phyloP scores from a whole-genome alignment of 1,140 invertebrate genomes.

The Pogonus chalceus region DNA sequence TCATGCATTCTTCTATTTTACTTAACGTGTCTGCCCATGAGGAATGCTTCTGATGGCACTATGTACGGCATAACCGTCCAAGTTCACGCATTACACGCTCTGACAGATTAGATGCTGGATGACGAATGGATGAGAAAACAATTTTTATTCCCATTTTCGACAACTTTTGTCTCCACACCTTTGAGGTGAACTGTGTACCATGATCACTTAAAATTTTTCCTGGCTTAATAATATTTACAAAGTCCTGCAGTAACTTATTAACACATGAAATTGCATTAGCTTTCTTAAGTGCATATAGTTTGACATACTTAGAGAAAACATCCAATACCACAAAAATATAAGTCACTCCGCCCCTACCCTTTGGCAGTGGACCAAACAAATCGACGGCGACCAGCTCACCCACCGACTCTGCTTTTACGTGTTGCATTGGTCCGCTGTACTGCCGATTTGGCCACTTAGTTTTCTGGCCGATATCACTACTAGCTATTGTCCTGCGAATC shows the following conservation, averaged over 20 bases:
- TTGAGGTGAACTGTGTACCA: constrained; percentile 19
- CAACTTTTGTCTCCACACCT: constrained; percentile 18
- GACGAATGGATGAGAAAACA: constrained; percentile 22
- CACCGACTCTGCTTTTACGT: constrained; percentile 15
- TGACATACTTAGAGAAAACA: constrained; percentile 27
- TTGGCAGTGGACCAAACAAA: constrained; percentile 26
- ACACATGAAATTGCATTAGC: constrained; percentile 19
- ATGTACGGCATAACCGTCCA: constrained; percentile 24
- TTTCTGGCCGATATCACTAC: constrained; percentile 21
- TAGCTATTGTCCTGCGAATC: too few relatives aligned
- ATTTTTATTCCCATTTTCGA: constrained; percentile 15
- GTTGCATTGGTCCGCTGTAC: constrained; percentile 1
- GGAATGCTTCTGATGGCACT: constrained; percentile 19
- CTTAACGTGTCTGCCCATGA: constrained; percentile 19
- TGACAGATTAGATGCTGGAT: constrained; percentile 25
- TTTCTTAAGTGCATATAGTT: constrained; percentile 24
- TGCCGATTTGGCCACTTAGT: background rate
- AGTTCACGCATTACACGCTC: constrained; percentile 27
- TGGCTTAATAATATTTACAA: constrained; percentile 15
- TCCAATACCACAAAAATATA: constrained; percentile 30
- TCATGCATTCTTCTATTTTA: too few relatives aligned
- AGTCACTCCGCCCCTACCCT: constrained; percentile 13
- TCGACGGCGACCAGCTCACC: constrained; percentile 27
- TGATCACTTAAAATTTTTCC: constrained; percentile 19
- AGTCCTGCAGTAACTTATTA: constrained; percentile 14